phyloP scores from a whole-genome alignment of 2,888 invertebrate genomes.

The Scaptomyza reducta region DNA sequence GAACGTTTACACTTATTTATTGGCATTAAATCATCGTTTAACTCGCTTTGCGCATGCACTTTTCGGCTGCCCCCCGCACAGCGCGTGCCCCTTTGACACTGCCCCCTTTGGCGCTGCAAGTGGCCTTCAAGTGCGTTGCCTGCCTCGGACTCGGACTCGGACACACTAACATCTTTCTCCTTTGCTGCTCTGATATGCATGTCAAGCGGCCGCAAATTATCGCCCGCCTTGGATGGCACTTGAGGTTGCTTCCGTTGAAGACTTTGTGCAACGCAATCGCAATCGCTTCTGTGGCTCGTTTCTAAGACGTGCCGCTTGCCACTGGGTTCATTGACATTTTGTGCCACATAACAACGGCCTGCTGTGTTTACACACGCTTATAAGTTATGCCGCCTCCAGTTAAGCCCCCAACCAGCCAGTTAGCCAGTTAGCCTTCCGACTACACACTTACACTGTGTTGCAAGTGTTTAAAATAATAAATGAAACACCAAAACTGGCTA shows the following conservation, averaged over 20 bases:
- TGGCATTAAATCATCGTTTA: constrained; percentile 82
- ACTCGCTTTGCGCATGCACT: constrained; percentile 77
- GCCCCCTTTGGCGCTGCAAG: too few relatives aligned
- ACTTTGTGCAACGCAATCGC: background rate
- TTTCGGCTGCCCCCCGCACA: constrained; percentile 22
- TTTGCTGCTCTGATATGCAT: constrained; percentile 66
- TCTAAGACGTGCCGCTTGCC: constrained; percentile 48
- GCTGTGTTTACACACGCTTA: constrained; percentile 55
- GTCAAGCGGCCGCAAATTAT: constrained; percentile 74
- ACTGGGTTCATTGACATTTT: constrained; percentile 72
- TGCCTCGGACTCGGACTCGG: constrained; percentile 10
- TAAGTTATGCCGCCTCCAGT: constrained; percentile 65
- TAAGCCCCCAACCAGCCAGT: constrained; percentile 53
- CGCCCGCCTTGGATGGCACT: constrained; percentile 51
- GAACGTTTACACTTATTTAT: constrained; percentile 82
- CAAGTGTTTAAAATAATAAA: constrained; percentile 13
- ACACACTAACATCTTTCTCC: background rate
- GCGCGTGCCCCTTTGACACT: too few relatives aligned
- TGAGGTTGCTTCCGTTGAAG: constrained; percentile 71
- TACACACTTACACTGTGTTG: constrained; percentile 32
- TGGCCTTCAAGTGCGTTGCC: constrained; percentile 64
- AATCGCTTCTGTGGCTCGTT: constrained; percentile 33
- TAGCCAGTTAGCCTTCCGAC: constrained; percentile 26
- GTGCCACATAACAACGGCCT: constrained; percentile 73
- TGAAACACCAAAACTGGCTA: constrained; percentile 19